Evolutionary conservation across 1,140 invertebrate species (phyloP).

Genomic region (Hycleus phaleratus): DNA sequence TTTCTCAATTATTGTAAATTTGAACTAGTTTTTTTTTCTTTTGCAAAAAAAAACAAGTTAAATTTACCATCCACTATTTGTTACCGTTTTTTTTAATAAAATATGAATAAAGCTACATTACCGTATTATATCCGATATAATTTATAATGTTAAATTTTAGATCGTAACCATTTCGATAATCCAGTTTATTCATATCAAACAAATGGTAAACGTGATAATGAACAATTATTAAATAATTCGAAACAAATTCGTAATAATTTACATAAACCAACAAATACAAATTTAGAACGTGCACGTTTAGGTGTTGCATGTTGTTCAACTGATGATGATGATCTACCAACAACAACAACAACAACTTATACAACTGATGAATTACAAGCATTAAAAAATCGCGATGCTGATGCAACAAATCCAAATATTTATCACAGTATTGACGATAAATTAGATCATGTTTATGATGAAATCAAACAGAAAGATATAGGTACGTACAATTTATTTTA

Average conservation of each 20-base stretch:
- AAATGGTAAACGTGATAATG: conserved; percentile 42
- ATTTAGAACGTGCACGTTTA: conserved; percentile 49
- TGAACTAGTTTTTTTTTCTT: too few species aligned
- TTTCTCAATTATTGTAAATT: too few species aligned
- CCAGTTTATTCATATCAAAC: conserved; percentile 77
- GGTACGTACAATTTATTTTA: conserved; percentile 34
- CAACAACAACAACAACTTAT: conserved; percentile 21
- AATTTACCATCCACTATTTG: too few species aligned
- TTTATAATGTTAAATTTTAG: conserved; percentile 37
- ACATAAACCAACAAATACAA: conserved; percentile 51
- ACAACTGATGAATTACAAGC: conserved; percentile 39
- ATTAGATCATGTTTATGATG: conserved; percentile 81
- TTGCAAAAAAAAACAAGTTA: too few species aligned
- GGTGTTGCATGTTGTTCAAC: conserved; percentile 41
- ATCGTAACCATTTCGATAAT: conserved; percentile 87
- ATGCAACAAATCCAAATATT: conserved; percentile 76
- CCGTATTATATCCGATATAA: too few species aligned
- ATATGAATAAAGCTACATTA: too few species aligned
- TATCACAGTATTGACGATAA: conserved; percentile 65
- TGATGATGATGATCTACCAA: conserved; percentile 38
- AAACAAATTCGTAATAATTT: conserved; percentile 62
- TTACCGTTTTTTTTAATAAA: too few species aligned
- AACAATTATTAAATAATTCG: conserved; percentile 37
- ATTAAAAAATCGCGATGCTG: conserved; percentile 74
- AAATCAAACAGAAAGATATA: conserved; percentile 74